Base-by-base conservation (phyloP, 1,140 invertebrate genomes). In the Macrobrachium rosenbergii region DNA sequence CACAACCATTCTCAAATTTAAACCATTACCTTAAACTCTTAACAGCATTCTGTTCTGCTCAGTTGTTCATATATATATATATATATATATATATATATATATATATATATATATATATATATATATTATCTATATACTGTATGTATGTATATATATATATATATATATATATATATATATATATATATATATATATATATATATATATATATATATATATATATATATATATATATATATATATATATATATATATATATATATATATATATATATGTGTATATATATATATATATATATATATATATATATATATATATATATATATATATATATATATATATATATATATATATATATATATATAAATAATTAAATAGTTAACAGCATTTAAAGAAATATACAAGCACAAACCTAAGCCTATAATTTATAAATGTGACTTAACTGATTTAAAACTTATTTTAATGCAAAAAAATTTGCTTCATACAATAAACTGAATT, bases 171-270 rank as follows among this genome's bases (percentile, higher is more conserved):
- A 52, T 52, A 12, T 52, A 5, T 12, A 52, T 52, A 28, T 28
- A 28, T 37, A 37, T 37, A 1, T 37, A 1, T 37, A 1, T 37
- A 1, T 37, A 37, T 1, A 37, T 37, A 37, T 37, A 37, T 37
- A 37, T 37, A 37, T 37, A 37, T 37, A 37, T 37, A 37, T 37
- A 37, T 37, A 37, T 37, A 37, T 37, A 37, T 37, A 37, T 37
- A 37, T 37, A 37, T 37, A 37, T 37, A 37, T n/a, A 37, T 37
- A 75, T 75, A 75, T 75, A 75, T 75, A 75, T 75, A 75, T 75
- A 75, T 37, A 75, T 75, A 75, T 67, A 21, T 77, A 77, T 77
- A 52, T 77, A 77, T 43, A 77, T 77, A 43, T 52, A 43, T 77
- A 52, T 52, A 43, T 43, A 52, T 77, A 43, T 77, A 77, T 77